A percentile compares a stretch with the other conserved stretches of the same genome.
Evolutionary conservation across 2,888 invertebrate species (phyloP).

Genomic region (Harpagoxenus sublaevis): DNA sequence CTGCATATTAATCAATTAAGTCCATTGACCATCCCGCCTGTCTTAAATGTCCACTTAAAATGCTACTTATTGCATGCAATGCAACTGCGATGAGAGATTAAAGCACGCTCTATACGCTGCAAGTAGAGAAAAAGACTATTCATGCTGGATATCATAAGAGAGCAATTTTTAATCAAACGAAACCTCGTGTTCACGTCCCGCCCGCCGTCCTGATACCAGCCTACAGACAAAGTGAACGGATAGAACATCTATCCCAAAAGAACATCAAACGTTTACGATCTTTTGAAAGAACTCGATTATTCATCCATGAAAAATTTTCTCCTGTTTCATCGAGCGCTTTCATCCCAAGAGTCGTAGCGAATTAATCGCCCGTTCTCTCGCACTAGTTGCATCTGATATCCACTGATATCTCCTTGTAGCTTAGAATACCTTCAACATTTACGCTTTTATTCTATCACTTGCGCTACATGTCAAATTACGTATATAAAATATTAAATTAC

Average conservation of each 20-base stretch:
- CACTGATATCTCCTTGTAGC: constrained; percentile 25
- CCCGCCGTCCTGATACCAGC: neutral
- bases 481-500: neutral
- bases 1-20: neutral
- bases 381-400: constrained; percentile 7
- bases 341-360: constrained; percentile 34
- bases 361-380: constrained; percentile 33
- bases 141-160: constrained; percentile 5
- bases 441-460: neutral
- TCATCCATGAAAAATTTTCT: constrained; percentile 49
- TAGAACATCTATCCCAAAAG: constrained; percentile 47
- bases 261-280: constrained; percentile 50
- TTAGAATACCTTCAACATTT: constrained; percentile 11
- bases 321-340: constrained; percentile 43
- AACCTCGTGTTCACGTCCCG: constrained; percentile 28
- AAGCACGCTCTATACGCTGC: neutral
- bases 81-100: constrained; percentile 28
- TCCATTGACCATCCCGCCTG: neutral
- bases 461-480: neutral
- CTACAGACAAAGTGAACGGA: constrained; percentile 27
- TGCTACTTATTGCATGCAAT: neutral
- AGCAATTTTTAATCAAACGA: constrained; percentile 58
- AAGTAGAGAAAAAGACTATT: constrained; percentile 33
- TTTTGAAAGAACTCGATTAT: constrained; percentile 52
- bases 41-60: constrained; percentile 18